A percentile compares a stretch with the other conserved stretches of the same genome.
Conservation (phyloP, 2,888 invertebrate genomes). For the Toxonevra muliebris region DNA sequence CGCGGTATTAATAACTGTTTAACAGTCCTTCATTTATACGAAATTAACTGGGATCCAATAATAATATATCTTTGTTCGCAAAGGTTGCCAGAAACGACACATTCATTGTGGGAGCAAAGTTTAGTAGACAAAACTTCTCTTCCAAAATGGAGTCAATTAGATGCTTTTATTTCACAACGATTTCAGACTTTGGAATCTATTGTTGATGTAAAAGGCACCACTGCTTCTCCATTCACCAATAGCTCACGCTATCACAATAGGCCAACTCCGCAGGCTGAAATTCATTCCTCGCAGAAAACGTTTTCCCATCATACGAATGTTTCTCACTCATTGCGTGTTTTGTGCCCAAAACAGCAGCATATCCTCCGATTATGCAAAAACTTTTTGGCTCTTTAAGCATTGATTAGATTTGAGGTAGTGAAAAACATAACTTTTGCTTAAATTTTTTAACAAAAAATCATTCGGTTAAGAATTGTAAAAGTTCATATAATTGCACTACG, state of each 20-base stretch:
- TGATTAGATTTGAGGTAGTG: too few species aligned
- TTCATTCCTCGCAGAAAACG: too few species aligned
- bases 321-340: background rate
- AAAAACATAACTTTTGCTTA: too few species aligned
- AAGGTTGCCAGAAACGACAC: constrained; percentile 9
- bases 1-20: constrained; percentile 4
- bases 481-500: too few species aligned
- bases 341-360: constrained; percentile 8
- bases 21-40: background rate
- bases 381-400: too few species aligned
- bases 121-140: background rate
- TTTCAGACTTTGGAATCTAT: constrained; percentile 5
- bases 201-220: background rate
- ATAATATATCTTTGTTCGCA: constrained; percentile 14
- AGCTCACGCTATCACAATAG: too few species aligned
- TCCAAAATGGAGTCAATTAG: too few species aligned
- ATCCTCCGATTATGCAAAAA: too few species aligned
- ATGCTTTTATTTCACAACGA: too few species aligned
- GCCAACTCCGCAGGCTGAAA: too few species aligned
- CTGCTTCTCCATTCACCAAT: too few species aligned
- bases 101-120: background rate
- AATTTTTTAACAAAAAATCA: background rate
- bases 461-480: background rate
- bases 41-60: constrained; percentile 26
- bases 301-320: too few species aligned